A percentile compares a stretch with the other conserved stretches of the same genome.
These are phyloP conservation scores for Tretioscincus oriximinensis DNA, from an alignment of 2,113 vertebrate species.

Conservation along the genomic window DNA sequence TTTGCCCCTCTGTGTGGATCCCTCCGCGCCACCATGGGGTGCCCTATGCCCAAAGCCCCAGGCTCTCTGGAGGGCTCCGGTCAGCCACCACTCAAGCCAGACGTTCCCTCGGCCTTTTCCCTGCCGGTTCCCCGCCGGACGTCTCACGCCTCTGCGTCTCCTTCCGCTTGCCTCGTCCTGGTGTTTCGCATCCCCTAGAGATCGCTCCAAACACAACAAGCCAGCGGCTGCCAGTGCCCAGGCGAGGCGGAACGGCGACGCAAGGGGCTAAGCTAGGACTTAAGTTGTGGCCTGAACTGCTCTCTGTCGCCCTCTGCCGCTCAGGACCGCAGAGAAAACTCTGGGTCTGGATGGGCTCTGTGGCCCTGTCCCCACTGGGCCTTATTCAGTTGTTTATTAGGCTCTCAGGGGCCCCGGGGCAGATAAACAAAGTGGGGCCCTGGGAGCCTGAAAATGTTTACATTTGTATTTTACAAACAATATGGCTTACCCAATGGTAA, in stretches of 20 bases:
- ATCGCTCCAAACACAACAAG: constrained; percentile 45
- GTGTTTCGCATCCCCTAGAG: constrained; percentile 69
- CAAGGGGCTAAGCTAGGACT: neutral
- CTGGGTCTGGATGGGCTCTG: too few species aligned
- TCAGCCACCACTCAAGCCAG: neutral
- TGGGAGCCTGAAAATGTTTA: too few species aligned
- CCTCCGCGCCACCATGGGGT: neutral
- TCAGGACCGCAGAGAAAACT: neutral
- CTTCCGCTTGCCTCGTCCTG: constrained; percentile 13
- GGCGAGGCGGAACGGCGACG: neutral
- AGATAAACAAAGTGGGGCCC: too few species aligned
- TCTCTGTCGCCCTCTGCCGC: neutral
- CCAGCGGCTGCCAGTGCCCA: neutral
- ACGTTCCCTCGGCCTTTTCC: neutral
- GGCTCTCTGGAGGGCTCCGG: neutral
- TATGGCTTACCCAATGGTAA: too few species aligned
- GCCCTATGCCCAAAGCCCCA: neutral
- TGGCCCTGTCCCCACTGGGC: too few species aligned
- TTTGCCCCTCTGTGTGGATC: neutral
- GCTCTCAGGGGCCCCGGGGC: too few species aligned
- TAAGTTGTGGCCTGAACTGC: neutral
- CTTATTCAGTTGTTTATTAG: too few species aligned
- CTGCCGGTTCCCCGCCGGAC: neutral
- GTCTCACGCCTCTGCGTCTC: neutral
- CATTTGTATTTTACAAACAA: too few species aligned